Percentiles rank a stretch among this genome's conserved stretches.
Conservation (phyloP, 2,113 vertebrate genomes). For the Ctenodactylus gundi region DNA sequence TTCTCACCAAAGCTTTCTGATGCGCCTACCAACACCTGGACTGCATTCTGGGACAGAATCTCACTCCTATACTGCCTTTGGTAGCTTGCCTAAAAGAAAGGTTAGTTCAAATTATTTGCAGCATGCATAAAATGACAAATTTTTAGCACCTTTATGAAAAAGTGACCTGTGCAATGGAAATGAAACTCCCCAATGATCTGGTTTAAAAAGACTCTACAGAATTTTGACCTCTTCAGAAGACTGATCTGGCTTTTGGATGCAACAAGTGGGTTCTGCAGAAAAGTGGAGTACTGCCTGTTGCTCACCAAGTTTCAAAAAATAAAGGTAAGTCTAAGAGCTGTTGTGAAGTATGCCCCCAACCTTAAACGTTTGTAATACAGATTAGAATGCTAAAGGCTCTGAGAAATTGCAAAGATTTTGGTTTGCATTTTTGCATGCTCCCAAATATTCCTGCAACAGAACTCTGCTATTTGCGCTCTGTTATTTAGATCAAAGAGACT, state of each 20-base stretch:
- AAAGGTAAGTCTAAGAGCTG: background rate
- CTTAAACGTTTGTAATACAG: background rate
- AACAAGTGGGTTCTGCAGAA: background rate
- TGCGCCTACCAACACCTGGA: constrained; percentile 67
- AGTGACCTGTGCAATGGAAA: background rate
- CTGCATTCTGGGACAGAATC: constrained; percentile 60
- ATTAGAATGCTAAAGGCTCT: background rate
- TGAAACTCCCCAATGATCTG: background rate
- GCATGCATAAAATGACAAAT: background rate
- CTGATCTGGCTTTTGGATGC: background rate
- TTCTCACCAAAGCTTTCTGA: constrained; percentile 68
- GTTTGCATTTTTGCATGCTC: background rate
- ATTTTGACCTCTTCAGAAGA: background rate
- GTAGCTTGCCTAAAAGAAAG: constrained; percentile 74
- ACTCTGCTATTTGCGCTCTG: background rate
- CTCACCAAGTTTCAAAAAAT: background rate
- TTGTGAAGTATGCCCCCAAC: background rate
- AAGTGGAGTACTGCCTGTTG: background rate
- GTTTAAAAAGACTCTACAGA: background rate
- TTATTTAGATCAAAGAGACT: background rate
- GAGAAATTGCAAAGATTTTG: background rate
- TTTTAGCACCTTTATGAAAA: background rate
- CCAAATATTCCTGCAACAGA: background rate
- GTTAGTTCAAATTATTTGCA: background rate
- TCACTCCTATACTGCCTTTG: constrained; percentile 69